phyloP scores from a whole-genome alignment of 2,797 vertebrate genomes.

The Neosalanx taihuensis region DNA sequence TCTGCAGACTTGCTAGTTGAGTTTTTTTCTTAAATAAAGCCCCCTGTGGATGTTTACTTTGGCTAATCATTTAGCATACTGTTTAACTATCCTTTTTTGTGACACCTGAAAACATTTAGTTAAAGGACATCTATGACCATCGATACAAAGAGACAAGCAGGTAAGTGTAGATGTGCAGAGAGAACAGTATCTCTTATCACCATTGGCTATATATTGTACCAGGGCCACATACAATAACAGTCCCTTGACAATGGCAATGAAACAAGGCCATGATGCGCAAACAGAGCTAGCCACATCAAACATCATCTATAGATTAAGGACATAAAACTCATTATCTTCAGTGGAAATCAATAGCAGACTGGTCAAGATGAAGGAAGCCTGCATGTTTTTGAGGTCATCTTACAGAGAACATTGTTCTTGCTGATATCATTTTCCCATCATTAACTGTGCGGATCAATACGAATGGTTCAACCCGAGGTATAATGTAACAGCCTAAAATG shows the following conservation, averaged over 20 bases:
- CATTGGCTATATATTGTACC: neutral
- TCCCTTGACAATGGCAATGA: conserved; percentile 63
- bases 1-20: no score
- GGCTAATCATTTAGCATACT: no score
- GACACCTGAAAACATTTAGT: no score
- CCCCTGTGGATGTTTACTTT: no score
- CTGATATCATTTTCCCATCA: conserved; percentile 71
- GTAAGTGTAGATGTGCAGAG: neutral
- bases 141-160: neutral
- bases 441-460: conserved; percentile 65
- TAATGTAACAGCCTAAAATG: conserved; percentile 63
- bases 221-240: conserved; percentile 28
- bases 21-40: no score
- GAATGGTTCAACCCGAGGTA: conserved; percentile 58
- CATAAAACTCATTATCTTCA: conserved; percentile 73
- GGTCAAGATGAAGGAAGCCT: conserved; percentile 70
- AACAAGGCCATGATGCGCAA: conserved; percentile 64
- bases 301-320: conserved; percentile 68
- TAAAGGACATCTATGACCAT: neutral
- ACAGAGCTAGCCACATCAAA: conserved; percentile 67
- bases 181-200: neutral
- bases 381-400: conserved; percentile 65
- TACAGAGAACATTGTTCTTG: conserved; percentile 62
- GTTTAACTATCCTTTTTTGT: no score
- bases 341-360: conserved; percentile 67